Evolutionary conservation across 2,888 invertebrate genomes (phyloP).

Genomic region (Drosophila infuscata): DNA sequence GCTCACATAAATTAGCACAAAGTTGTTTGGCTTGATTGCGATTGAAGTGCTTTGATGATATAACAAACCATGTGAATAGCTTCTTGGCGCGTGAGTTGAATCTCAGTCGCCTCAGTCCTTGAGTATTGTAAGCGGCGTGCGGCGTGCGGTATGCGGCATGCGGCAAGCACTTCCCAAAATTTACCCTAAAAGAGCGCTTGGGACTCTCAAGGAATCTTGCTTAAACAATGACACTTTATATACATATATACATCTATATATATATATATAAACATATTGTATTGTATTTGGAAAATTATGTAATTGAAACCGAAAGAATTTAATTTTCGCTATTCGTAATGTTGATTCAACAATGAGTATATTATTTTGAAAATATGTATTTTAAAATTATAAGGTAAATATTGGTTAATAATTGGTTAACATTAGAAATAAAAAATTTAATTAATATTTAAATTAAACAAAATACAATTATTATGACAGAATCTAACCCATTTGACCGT

Average conservation of each 20-base stretch:
- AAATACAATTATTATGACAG: neutral
- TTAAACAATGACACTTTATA: neutral
- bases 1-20: slow-evolving; percentile 60
- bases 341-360: neutral
- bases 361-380: neutral
- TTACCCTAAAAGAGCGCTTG: slow-evolving; percentile 7
- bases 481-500: neutral
- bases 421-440: neutral
- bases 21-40: slow-evolving; percentile 48
- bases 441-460: neutral
- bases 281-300: neutral
- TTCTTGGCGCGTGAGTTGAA: slow-evolving; percentile 53
- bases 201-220: neutral
- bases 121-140: neutral
- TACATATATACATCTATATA: neutral
- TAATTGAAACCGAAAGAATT: neutral
- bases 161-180: neutral
- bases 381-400: neutral
- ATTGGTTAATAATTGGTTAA: no score
- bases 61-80: slow-evolving; percentile 51
- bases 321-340: fast-evolving
- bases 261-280: neutral
- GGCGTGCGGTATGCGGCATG: neutral
- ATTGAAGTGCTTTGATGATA: slow-evolving; percentile 53
- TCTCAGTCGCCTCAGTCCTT: slow-evolving; percentile 18